Conservation (phyloP, 1,140 invertebrate genomes). For the Zaprionus inermis region DNA sequence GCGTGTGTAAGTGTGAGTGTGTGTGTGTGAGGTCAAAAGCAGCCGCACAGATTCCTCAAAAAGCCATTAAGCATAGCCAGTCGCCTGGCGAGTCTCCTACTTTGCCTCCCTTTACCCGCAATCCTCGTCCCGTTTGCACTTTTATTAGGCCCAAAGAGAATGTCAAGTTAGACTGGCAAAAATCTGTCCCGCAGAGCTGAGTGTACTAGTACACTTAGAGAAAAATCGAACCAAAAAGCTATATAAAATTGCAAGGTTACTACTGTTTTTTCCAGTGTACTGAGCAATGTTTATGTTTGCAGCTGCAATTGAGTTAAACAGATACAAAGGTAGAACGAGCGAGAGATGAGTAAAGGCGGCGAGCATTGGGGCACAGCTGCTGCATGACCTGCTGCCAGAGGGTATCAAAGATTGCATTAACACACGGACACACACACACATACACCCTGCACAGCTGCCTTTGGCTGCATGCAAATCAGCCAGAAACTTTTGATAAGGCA, state of each 20-base stretch:
- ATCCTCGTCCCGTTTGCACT: not conserved
- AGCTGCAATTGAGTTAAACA: conserved; percentile 5
- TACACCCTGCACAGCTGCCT: not conserved
- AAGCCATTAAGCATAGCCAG: conserved; percentile 24
- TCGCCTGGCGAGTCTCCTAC: not conserved
- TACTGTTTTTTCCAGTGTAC: not conserved
- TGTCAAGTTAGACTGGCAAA: conserved; percentile 10
- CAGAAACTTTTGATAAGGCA: conserved; percentile 40
- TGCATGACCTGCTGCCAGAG: conserved; percentile 1
- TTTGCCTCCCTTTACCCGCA: too few species aligned
- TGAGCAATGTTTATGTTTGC: conserved; percentile 17
- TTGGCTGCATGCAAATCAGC: conserved; percentile 28
- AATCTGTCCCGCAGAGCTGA: not conserved
- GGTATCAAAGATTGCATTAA: conserved; percentile 15
- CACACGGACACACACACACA: not conserved
- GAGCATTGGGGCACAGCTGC: not conserved
- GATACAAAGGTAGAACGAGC: not conserved
- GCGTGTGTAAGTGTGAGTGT: not conserved
- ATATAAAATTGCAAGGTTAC: not conserved
- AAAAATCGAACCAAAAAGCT: not conserved
- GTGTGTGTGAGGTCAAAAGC: conserved; percentile 26
- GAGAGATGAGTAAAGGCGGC: not conserved
- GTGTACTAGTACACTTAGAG: not conserved
- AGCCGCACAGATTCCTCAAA: conserved; percentile 25
- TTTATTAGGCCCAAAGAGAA: conserved; percentile 35